Conservation (phyloP, 2,797 vertebrate species). For the Margarornis squamiger region DNA sequence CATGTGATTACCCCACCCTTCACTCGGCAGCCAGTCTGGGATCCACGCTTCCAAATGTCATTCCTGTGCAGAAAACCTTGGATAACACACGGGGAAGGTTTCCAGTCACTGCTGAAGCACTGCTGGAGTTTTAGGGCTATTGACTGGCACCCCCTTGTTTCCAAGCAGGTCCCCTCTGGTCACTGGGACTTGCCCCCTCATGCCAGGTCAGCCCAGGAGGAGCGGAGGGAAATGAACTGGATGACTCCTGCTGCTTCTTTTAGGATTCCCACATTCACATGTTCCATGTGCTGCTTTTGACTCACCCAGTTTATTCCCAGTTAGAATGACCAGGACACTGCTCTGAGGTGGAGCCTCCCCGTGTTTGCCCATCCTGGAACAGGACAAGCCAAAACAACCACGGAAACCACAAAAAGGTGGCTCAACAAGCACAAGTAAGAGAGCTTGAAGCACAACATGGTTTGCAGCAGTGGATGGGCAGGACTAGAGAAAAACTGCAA, state of each 20-base stretch:
- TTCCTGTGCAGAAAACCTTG: slow-evolving; percentile 21
- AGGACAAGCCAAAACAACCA: background rate
- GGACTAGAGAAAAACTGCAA: background rate
- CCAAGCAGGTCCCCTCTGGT: background rate
- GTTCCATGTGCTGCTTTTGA: slow-evolving; percentile 16
- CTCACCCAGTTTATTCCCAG: background rate
- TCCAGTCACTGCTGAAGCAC: background rate
- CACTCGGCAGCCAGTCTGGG: slow-evolving; percentile 51
- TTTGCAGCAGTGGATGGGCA: background rate
- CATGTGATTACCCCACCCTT: slow-evolving; percentile 63
- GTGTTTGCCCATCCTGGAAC: background rate
- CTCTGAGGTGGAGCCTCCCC: background rate
- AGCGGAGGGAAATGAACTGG: background rate
- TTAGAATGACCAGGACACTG: background rate
- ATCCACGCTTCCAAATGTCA: slow-evolving; percentile 6
- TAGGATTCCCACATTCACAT: background rate
- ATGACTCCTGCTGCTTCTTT: slow-evolving; percentile 24
- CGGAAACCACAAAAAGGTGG: background rate
- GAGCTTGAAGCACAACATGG: background rate
- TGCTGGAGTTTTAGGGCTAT: background rate
- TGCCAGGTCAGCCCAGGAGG: background rate
- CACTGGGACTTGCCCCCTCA: background rate
- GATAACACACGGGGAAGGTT: background rate
- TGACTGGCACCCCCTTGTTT: background rate
- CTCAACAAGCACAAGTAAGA: background rate